These are phyloP conservation scores for Heliconius ethilla DNA, from an alignment of 2,888 invertebrate genomes.

Conservation along the genomic window DNA sequence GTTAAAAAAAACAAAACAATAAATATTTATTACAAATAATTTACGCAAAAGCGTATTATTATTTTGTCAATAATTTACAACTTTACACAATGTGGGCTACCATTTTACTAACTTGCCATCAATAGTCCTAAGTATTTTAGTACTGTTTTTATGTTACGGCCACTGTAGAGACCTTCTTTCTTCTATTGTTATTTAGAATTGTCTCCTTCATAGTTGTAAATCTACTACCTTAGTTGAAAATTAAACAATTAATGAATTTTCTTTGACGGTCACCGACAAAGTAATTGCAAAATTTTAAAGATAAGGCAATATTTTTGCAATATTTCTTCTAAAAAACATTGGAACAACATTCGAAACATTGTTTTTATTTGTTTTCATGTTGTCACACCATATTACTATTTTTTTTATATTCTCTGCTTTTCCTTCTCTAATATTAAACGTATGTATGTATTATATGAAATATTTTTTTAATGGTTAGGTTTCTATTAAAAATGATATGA, in stretches of 20 bases:
- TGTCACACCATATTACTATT: neutral
- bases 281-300: slow-evolving; percentile 29
- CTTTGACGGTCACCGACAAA: slow-evolving; percentile 35
- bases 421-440: neutral
- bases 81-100: slow-evolving; percentile 61
- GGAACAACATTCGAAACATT: too few relatives aligned
- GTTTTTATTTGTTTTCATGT: neutral
- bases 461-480: too few relatives aligned
- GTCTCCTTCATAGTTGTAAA: slow-evolving; percentile 33
- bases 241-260: slow-evolving; percentile 36
- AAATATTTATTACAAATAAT: slow-evolving; percentile 65
- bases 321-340: neutral
- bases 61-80: slow-evolving; percentile 56
- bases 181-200: slow-evolving; percentile 53
- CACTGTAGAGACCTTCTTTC: slow-evolving; percentile 59
- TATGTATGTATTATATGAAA: neutral
- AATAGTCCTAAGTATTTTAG: slow-evolving; percentile 49
- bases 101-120: slow-evolving; percentile 46
- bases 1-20: slow-evolving; percentile 51
- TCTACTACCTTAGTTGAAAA: slow-evolving; percentile 32
- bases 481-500: too few relatives aligned
- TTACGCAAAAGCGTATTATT: slow-evolving; percentile 60
- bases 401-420: neutral
- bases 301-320: neutral
- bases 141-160: slow-evolving; percentile 55